Evolutionary conservation across 2,797 vertebrate species (phyloP), one percentile per base, ranked within the genome.

Genomic region (Falco rusticolus): DNA sequence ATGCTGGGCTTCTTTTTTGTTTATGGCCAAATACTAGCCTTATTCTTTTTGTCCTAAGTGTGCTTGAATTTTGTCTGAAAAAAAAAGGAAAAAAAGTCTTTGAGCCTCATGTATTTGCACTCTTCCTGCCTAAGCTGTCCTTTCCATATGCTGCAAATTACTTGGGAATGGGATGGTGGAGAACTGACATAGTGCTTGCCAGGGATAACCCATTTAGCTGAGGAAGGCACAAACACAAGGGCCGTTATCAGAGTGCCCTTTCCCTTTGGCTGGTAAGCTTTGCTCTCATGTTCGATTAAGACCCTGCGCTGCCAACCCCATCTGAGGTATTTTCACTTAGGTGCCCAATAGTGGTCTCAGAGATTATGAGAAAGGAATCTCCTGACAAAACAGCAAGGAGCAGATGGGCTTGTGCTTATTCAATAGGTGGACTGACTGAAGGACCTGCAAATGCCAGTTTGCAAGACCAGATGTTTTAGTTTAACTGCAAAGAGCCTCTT

Each of bases 301-400:
- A 47, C 10, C 26, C 66, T 33, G 68, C 14, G 8, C 34, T 68
- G 59, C 33, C 74, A 84, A 56, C 60, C 33, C 51, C 16, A 7
- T 5, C 2, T 2, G 24, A 63, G 43, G 11, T 18, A 13, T 10
- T 39, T 10, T 11, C 21, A 17, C 13, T 3, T 2, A 4, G 45
- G 26, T 16, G 22, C 50, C 64, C 37, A 65, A 2, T 1, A 61
- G 26, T 0, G 3, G 13, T 8, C 37, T 61, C 47, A 13, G 29
- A 47, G 45, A 51, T 20, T 17, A 57, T 1, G 48, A 43, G 43
- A 51, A 59, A 13, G 16, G 7, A 54, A 93, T 43, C 65, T 84
- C 74, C 77, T 60, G 45, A 71, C 48, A 64, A 71, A 66, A 51
- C 4, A 1, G 11, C 29, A 11, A 45, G n/a, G 21, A 84, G 57